A percentile compares a stretch with the other conserved stretches of the same genome.
Evolutionary conservation across 2,888 invertebrate genomes (phyloP).

Genomic region (Zaprionus lineosus): DNA sequence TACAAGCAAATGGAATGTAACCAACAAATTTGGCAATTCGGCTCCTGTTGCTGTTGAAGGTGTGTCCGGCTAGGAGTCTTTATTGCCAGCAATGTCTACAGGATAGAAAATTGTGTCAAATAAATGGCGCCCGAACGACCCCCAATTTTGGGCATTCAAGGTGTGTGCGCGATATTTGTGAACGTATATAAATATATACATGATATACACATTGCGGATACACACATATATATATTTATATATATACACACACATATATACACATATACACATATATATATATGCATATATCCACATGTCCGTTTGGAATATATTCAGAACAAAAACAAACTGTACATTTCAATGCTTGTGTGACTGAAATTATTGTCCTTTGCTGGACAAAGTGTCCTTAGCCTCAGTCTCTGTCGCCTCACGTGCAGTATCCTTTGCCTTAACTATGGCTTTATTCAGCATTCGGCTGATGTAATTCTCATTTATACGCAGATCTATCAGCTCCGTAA

Average conservation of each 20-base stretch:
- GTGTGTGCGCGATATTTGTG: slow-evolving; percentile 18
- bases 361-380: no score
- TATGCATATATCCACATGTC: no score
- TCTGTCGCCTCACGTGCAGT: no score
- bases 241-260: background rate
- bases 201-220: background rate
- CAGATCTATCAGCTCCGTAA: slow-evolving; percentile 20
- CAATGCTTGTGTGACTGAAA: no score
- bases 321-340: no score
- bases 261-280: background rate
- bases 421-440: no score
- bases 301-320: no score
- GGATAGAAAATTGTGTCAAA: slow-evolving; percentile 1
- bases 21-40: background rate
- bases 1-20: no score
- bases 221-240: background rate
- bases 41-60: background rate
- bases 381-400: no score
- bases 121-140: slow-evolving; percentile 6
- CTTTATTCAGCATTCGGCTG: no score
- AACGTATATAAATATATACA: background rate
- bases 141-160: slow-evolving; percentile 20
- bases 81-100: background rate
- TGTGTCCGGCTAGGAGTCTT: slow-evolving; percentile 10
- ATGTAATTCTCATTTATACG: no score